These are phyloP conservation scores for Chaetodon trifascialis DNA, from an alignment of 2,113 vertebrate genomes.

Conservation along the genomic window DNA sequence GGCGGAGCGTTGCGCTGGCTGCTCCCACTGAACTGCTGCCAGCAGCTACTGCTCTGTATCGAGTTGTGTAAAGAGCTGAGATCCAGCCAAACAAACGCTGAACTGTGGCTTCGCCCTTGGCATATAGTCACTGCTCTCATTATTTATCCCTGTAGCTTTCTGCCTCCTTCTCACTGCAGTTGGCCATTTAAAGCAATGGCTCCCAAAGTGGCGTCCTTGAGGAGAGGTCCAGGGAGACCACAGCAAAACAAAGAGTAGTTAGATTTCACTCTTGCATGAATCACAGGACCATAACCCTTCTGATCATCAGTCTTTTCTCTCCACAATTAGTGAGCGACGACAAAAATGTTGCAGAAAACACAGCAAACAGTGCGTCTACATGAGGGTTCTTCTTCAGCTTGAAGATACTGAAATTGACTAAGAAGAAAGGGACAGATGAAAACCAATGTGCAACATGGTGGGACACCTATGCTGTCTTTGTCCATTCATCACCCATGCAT, in stretches of 20 bases:
- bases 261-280: background rate
- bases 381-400: background rate
- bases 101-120: slow-evolving; percentile 65
- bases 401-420: background rate
- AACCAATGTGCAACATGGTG: background rate
- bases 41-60: slow-evolving; percentile 63
- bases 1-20: slow-evolving; percentile 28
- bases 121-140: slow-evolving; percentile 52
- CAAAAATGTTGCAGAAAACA: background rate
- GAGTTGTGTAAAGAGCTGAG: slow-evolving; percentile 63
- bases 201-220: slow-evolving; percentile 16
- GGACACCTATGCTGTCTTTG: background rate
- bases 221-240: background rate
- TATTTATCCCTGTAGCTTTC: slow-evolving; percentile 51
- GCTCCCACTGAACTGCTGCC: slow-evolving; percentile 59
- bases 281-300: background rate
- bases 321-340: background rate
- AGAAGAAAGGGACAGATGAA: background rate
- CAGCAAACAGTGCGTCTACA: background rate
- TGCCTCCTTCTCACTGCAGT: slow-evolving; percentile 14
- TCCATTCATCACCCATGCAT: background rate
- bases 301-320: background rate
- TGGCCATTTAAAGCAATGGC: slow-evolving; percentile 13
- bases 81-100: slow-evolving; percentile 66
- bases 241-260: slow-evolving; percentile 1